phyloP scores from a whole-genome alignment of 1,140 invertebrate species.

The Heliconius himera region DNA sequence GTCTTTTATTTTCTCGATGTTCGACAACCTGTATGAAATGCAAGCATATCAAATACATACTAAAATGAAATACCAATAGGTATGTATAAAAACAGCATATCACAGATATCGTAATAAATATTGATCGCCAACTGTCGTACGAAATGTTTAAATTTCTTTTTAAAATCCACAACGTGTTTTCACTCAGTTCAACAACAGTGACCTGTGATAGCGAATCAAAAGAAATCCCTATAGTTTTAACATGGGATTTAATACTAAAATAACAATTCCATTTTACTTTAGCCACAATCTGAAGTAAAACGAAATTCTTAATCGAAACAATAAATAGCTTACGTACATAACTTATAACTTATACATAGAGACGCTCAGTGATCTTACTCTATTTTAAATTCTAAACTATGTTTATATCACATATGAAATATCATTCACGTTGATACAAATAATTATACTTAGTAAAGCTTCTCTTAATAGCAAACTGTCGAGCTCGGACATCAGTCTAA shows the following conservation, averaged over 20 bases:
- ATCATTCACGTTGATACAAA: slow-evolving; percentile 71
- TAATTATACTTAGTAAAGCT: slow-evolving; percentile 64
- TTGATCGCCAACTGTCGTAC: slow-evolving; percentile 17
- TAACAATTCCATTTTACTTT: slow-evolving; percentile 56
- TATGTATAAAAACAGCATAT: slow-evolving; percentile 25
- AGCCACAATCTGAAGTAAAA: slow-evolving; percentile 57
- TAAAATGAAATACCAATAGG: slow-evolving; percentile 29
- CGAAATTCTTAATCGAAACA: slow-evolving; percentile 52
- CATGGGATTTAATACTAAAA: slow-evolving; percentile 42
- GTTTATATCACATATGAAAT: slow-evolving; percentile 78
- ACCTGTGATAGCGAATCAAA: slow-evolving; percentile 24
- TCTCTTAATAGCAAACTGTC: slow-evolving; percentile 63
- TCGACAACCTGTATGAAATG: slow-evolving; percentile 24
- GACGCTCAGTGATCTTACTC: slow-evolving; percentile 41
- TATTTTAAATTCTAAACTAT: slow-evolving; percentile 51
- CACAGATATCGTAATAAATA: slow-evolving; percentile 30
- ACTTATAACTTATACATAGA: slow-evolving; percentile 48
- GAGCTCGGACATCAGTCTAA: slow-evolving; percentile 46
- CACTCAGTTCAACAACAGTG: slow-evolving; percentile 23
- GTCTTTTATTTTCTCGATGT: slow-evolving; percentile 61
- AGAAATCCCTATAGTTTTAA: slow-evolving; percentile 23
- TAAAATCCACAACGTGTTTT: background rate
- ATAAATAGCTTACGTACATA: slow-evolving; percentile 64
- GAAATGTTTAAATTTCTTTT: slow-evolving; percentile 4
- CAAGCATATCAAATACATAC: slow-evolving; percentile 29